Evolutionary conservation across 2,888 invertebrate species (phyloP).

Genomic region (Kuschelorhynchus macadamiae): DNA sequence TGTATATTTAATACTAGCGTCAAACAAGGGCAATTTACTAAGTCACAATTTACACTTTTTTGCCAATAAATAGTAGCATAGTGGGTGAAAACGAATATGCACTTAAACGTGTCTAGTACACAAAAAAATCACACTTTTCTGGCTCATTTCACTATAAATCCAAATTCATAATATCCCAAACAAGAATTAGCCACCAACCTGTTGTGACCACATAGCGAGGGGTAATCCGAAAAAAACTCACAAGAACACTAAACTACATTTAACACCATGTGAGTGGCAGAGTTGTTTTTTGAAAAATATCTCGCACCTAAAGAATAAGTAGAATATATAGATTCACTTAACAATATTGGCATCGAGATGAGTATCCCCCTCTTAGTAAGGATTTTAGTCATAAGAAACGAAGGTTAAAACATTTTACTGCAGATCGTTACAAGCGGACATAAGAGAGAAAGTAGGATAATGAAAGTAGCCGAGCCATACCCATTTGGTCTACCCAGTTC

Average conservation of each 20-base stretch:
- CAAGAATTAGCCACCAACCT: slow-evolving; percentile 55
- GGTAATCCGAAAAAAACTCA: slow-evolving; percentile 58
- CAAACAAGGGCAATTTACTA: no score
- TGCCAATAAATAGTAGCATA: no score
- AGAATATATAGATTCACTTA: slow-evolving; percentile 61
- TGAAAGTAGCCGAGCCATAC: slow-evolving; percentile 62
- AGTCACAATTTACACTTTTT: no score
- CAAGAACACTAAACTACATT: slow-evolving; percentile 57
- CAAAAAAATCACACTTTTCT: no score
- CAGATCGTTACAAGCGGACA: slow-evolving; percentile 59
- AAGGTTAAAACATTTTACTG: slow-evolving; percentile 53
- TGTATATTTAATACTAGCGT: no score
- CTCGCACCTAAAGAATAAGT: slow-evolving; percentile 51
- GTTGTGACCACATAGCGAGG: slow-evolving; percentile 57
- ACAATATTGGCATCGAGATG: slow-evolving; percentile 56
- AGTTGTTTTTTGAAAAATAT: slow-evolving; percentile 59
- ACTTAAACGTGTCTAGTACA: no score
- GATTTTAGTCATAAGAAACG: slow-evolving; percentile 53
- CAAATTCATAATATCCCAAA: slow-evolving; percentile 9
- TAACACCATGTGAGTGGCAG: slow-evolving; percentile 54
- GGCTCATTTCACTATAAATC: not conserved
- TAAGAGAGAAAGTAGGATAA: slow-evolving; percentile 63
- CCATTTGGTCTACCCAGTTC: slow-evolving; percentile 56
- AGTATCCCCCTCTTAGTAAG: slow-evolving; percentile 52
- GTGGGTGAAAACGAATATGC: no score